Conservation (phyloP, 2,797 vertebrate genomes). For the Pipistrellus pygmaeus region DNA sequence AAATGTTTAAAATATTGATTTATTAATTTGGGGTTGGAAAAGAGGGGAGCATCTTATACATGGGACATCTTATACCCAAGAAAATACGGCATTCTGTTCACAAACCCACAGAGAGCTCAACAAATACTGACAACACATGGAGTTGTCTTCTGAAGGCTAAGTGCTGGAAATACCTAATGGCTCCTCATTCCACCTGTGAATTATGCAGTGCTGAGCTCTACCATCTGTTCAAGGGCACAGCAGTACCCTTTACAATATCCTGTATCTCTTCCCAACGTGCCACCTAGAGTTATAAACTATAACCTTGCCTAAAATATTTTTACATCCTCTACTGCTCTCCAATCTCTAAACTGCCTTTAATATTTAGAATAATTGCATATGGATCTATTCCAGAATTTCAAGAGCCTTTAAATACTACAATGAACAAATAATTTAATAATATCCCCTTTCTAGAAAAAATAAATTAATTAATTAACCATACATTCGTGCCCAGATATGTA, state of each 20-base stretch:
- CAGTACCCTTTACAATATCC: neutral
- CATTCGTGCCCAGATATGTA: neutral
- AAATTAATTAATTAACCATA: conserved; percentile 29
- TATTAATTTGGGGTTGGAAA: too few relatives aligned
- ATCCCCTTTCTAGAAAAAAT: conserved; percentile 39
- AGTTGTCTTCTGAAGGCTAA: conserved; percentile 21
- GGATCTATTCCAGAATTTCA: neutral
- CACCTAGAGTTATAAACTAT: neutral
- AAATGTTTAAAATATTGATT: too few relatives aligned
- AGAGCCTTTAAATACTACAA: conserved; percentile 16
- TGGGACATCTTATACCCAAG: too few relatives aligned
- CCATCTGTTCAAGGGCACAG: neutral
- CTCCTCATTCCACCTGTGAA: neutral
- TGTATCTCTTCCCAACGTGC: neutral
- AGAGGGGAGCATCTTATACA: too few relatives aligned
- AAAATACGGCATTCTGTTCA: neutral
- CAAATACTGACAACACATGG: neutral
- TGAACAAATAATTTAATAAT: conserved; percentile 34
- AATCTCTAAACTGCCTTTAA: conserved; percentile 5
- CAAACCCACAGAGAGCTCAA: conserved; percentile 6
- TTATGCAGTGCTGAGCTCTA: conserved; percentile 35
- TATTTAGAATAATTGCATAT: neutral
- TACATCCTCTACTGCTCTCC: neutral
- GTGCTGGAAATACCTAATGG: neutral
- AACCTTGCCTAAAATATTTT: conserved; percentile 1